Conservation (phyloP, 2,888 invertebrate species). For the Ennomos erosarius region DNA sequence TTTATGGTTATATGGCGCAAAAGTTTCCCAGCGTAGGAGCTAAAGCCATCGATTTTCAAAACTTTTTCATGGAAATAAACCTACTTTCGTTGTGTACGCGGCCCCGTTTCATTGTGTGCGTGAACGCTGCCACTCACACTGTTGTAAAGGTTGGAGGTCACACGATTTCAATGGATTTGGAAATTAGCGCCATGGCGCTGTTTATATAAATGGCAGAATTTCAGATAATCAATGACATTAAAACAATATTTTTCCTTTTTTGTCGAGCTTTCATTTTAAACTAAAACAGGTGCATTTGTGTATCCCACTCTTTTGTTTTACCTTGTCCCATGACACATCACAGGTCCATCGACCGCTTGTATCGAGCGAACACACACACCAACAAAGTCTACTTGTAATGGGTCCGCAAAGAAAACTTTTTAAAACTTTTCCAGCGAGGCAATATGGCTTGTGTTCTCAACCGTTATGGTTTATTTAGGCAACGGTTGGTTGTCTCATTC, state of each 20-base stretch:
- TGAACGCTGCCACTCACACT: conserved; percentile 61
- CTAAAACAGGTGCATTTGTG: neutral
- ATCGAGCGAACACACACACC: conserved; percentile 72
- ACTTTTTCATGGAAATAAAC: conserved; percentile 86
- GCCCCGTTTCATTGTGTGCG: conserved; percentile 60
- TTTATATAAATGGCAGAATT: neutral
- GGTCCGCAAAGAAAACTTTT: conserved; percentile 86
- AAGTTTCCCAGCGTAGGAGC: conserved; percentile 83
- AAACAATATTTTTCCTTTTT: too few species aligned
- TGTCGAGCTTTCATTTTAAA: too few species aligned
- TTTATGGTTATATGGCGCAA: conserved; percentile 83
- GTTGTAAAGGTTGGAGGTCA: conserved; percentile 63
- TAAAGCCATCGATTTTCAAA: conserved; percentile 86
- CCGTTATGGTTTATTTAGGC: conserved; percentile 85
- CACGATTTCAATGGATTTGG: conserved; percentile 56
- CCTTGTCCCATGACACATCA: conserved; percentile 48
- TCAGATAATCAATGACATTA: too few species aligned
- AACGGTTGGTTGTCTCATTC: conserved; percentile 72
- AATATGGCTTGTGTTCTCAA: conserved; percentile 85
- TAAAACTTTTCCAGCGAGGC: conserved; percentile 86
- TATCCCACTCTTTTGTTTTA: conserved; percentile 21
- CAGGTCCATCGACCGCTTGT: conserved; percentile 74
- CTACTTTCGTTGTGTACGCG: conserved; percentile 81
- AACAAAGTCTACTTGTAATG: conserved; percentile 79
- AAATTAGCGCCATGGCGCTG: conserved; percentile 3